phyloP scores from a whole-genome alignment of 2,113 vertebrate genomes.

The Rhinolophus ferrumequinum region DNA sequence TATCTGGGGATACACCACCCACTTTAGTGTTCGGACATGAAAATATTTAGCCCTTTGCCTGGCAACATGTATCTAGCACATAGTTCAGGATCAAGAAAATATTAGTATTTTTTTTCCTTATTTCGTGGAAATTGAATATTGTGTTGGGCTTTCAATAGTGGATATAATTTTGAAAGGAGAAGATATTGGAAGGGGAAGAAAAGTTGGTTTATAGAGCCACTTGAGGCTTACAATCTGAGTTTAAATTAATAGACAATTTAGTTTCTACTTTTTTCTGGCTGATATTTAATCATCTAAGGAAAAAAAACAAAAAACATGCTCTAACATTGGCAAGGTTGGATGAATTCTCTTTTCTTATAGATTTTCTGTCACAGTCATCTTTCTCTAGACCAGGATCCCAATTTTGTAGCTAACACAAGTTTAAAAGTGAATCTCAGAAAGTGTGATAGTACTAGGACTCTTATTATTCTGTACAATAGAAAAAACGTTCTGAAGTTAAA shows the following conservation, averaged over 20 bases:
- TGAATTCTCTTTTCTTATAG: background rate
- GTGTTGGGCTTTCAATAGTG: background rate
- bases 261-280: slow-evolving; percentile 9
- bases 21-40: background rate
- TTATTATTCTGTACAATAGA: background rate
- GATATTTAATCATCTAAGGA: slow-evolving; percentile 24
- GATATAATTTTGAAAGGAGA: background rate
- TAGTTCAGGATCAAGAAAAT: background rate
- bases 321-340: background rate
- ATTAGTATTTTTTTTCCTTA: background rate
- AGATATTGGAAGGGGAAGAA: background rate
- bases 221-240: background rate
- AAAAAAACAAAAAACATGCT: background rate
- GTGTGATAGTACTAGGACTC: background rate
- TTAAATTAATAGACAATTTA: slow-evolving; percentile 21
- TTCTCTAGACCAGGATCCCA: background rate
- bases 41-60: background rate
- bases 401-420: background rate
- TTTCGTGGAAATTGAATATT: background rate
- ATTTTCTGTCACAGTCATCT: background rate
- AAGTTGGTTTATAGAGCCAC: background rate
- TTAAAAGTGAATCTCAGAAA: slow-evolving; percentile 49
- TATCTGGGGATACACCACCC: background rate
- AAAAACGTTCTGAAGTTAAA: background rate
- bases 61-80: background rate